Percentiles rank a stretch among this genome's conserved stretches.
Evolutionary conservation across 2,113 vertebrate genomes (phyloP).

Genomic region (Melanerpes formicivorus): DNA sequence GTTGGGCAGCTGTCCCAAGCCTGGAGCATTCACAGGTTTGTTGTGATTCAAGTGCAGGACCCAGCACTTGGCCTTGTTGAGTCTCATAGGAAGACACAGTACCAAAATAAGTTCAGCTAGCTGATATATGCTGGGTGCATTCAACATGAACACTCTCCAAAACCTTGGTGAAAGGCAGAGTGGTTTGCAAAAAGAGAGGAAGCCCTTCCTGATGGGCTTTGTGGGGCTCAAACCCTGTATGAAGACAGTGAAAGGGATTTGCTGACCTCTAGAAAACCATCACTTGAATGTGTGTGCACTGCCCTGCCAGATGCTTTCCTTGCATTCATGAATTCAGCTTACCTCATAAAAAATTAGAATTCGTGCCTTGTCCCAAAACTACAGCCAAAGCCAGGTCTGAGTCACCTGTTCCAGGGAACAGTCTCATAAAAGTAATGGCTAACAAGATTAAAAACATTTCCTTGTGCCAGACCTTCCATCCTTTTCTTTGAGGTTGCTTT

Average conservation of each 20-base stretch:
- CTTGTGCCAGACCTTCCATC: not conserved
- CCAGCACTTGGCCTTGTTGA: not conserved
- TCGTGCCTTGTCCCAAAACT: not conserved
- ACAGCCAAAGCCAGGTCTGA: not conserved
- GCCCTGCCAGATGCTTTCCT: not conserved
- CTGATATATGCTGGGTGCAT: not conserved
- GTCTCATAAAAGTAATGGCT: not conserved
- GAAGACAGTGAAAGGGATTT: not conserved
- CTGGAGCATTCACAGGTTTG: too few relatives aligned
- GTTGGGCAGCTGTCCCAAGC: too few relatives aligned
- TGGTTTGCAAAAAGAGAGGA: not conserved
- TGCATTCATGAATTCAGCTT: not conserved
- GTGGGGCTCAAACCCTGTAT: not conserved
- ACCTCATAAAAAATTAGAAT: not conserved
- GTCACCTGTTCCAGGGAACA: slow-evolving; percentile 8
- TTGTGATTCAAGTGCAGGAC: too few relatives aligned
- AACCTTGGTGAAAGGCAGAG: not conserved
- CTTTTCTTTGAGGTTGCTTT: not conserved
- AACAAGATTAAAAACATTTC: not conserved
- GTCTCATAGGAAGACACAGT: rapidly evolving
- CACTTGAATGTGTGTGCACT: too few relatives aligned
- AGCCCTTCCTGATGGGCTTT: not conserved
- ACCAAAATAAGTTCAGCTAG: not conserved
- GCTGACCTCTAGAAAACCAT: not conserved
- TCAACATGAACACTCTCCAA: not conserved